Base-by-base conservation (phyloP, 2,113 vertebrate genomes). In the Sciurus niger region DNA sequence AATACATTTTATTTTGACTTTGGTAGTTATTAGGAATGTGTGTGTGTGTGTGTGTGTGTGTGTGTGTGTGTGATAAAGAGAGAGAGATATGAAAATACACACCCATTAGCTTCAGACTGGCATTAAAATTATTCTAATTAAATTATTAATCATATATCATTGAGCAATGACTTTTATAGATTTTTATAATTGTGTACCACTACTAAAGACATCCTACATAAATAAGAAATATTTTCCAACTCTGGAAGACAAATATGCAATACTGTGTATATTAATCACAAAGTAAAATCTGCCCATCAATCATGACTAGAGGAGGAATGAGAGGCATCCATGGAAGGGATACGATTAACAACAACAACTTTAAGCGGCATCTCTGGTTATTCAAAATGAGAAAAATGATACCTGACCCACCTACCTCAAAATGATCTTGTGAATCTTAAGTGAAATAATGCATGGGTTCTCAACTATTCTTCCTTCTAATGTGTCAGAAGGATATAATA, bases 291-390 rank as follows among this genome's bases (percentile, higher is more conserved):
- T 91, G 13, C 24, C 86, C 74, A 77, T 83, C 53, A 84, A 8
- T 68, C 20, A 79, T 82, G 14, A 97, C 74, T 95, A 97, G 76
- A 97, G 78, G 82, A 48, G 46, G 51, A 68, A 93, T 74, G 28
- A 89, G 34, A 95, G 14, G 48, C 48, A 74, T 87, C 37, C 65
- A 53, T 43, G 40, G 32, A 92, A 96, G 14, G 73, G 65, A 46
- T 40, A 46, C 48, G 18, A 93, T 78, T 90, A 93, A 55, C 13
- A 89, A 74, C 11, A 93, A 87, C 55, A 73, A 28, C 89, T 70
- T 58, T 85, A 86, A 93, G 30, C 37, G 92, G 6, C 10, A 94
- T 60, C 76, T 93, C 93, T 72, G 84, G 18, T 68, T 93, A 48
- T 91, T 88, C 51, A 90, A 93, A 86, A 83, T 89, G 40, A 93